Conservation (phyloP, 2,113 vertebrate species). For the Dendropsophus ebraccatus region DNA sequence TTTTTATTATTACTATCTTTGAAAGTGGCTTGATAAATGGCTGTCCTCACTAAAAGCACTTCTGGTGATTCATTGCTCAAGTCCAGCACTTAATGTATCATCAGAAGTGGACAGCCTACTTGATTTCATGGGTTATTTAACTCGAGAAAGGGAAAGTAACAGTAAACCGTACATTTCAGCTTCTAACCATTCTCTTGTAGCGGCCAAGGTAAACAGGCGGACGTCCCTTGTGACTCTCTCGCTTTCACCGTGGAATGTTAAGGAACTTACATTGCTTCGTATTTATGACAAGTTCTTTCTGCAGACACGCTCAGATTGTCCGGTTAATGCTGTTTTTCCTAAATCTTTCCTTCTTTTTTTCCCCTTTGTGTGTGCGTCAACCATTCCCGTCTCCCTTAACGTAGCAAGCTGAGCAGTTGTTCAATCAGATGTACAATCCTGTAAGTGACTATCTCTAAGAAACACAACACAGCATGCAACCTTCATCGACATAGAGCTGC, state of each 20-base stretch:
- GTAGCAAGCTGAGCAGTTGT: slow-evolving; percentile 99
- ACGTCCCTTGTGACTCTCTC: slow-evolving; percentile 77
- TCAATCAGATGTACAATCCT: slow-evolving; percentile 99
- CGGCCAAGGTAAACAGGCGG: slow-evolving; percentile 82
- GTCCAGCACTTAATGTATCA: slow-evolving; percentile 80
- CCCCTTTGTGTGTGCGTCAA: slow-evolving; percentile 74
- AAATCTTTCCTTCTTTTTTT: slow-evolving; percentile 81
- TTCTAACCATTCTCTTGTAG: slow-evolving; percentile 79
- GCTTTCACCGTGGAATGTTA: slow-evolving; percentile 79
- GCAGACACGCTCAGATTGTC: slow-evolving; percentile 75
- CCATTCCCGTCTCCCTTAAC: slow-evolving; percentile 84
- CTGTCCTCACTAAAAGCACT: slow-evolving; percentile 72
- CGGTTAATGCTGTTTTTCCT: slow-evolving; percentile 87
- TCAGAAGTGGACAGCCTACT: slow-evolving; percentile 81
- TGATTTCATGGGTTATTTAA: slow-evolving; percentile 85
- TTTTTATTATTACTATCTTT: slow-evolving; percentile 77
- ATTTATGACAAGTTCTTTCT: slow-evolving; percentile 74
- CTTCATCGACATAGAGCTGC: slow-evolving; percentile 1
- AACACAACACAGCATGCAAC: slow-evolving; percentile 6
- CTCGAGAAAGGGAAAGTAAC: slow-evolving; percentile 80
- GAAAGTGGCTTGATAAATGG: slow-evolving; percentile 77
- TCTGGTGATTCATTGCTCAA: slow-evolving; percentile 77
- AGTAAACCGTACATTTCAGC: slow-evolving; percentile 80
- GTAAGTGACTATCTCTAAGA: slow-evolving; percentile 85
- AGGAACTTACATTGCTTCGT: slow-evolving; percentile 77